Evolutionary conservation across 2,888 invertebrate genomes (phyloP), one percentile per base, ranked within the genome.

Genomic region (Andrena bicolor): DNA sequence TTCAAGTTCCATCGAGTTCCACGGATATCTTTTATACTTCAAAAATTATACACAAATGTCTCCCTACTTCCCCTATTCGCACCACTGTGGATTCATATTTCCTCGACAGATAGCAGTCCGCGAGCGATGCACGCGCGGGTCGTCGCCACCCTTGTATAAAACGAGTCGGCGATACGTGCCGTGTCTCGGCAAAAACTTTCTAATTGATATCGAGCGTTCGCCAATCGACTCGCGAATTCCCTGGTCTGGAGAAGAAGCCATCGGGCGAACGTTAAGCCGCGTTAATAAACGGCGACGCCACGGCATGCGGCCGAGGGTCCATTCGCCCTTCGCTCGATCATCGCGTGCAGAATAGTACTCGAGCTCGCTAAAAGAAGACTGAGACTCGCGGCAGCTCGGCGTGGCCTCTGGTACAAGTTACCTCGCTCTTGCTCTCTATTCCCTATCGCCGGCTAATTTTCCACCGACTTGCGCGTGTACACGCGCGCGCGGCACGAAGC

Each of bases 391-490:
- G 63, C 49, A 5, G 20, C 56, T 51, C 74, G 32, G 68, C 69
- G 30, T 49, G 64, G 35, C 60, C 61, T 63, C 72, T 61, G 23
- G 56, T 23, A 58, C 58, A 65, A 74, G 77, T 74, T 70, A 70
- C 73, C 56, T 60, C 69, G 65, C 30, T 10, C 35, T n/a, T 56
- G 71, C 70, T 75, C 69, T 58, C 60, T 76, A 48, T 48, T 76
- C 56, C 65, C 73, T 71, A 61, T 63, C 53, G 70, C 74, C 56
- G 76, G 58, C 72, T 76, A 79, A 84, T 86, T 64, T 49, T 74
- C 80, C 58, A 60, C n/a, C 30, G 66, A 71, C 74, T 41, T 20
- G 5, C 30, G 10, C 13, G 20, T 10, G 3, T 23, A 35, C 41
- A 28, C 28, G 28, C 10, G 16, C 10, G 16, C 53, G 48, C 65